phyloP scores from a whole-genome alignment of 2,797 vertebrate genomes.

The Morelia viridis region DNA sequence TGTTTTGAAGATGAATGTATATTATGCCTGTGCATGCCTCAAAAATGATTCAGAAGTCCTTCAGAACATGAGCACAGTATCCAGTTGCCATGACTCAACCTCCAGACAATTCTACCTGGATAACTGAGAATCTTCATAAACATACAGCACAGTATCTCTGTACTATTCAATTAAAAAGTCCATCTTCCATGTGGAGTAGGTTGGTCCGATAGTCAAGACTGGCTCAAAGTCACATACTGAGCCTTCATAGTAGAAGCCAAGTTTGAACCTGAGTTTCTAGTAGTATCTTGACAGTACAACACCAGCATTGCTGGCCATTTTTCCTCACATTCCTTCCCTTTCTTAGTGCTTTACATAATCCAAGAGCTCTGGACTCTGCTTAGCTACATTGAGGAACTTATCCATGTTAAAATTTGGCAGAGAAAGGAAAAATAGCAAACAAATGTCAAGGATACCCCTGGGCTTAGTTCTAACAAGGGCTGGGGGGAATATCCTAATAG shows the following conservation, averaged over 20 bases:
- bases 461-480: background rate
- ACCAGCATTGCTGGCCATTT: background rate
- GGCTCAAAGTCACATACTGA: background rate
- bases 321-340: background rate
- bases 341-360: background rate
- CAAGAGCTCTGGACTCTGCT: background rate
- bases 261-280: background rate
- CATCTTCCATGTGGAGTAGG: background rate
- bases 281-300: background rate
- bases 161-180: background rate
- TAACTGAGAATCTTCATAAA: no score
- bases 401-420: background rate
- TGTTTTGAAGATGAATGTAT: background rate
- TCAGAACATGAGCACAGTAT: background rate
- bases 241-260: background rate
- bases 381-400: background rate
- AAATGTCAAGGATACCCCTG: background rate
- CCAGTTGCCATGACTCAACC: no score
- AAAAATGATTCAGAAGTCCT: background rate
- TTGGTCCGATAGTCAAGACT: background rate
- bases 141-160: background rate
- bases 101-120: no score
- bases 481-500: background rate
- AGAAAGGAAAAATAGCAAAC: background rate
- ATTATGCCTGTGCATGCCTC: background rate